Evolutionary conservation across 2,113 vertebrate species (phyloP).

Genomic region (Sphaerodactylus townsendi): DNA sequence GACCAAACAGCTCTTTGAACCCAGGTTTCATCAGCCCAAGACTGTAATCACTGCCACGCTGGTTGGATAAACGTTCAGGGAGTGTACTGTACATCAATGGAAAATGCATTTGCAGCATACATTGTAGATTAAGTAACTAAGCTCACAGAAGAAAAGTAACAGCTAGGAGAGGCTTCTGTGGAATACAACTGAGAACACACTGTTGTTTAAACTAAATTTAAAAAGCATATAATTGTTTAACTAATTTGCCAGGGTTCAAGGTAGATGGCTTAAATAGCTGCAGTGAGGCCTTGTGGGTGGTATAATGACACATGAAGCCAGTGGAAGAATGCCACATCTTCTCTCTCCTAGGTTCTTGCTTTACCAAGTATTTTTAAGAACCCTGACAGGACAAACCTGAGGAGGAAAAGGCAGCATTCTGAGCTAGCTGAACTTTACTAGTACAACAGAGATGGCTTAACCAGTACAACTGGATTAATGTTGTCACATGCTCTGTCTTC

Average conservation of each 20-base stretch:
- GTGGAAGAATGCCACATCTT: not conserved
- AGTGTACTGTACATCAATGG: not conserved
- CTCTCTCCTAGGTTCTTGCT: not conserved
- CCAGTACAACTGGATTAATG: not conserved
- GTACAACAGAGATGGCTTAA: fast-evolving
- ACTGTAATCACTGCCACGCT: no score
- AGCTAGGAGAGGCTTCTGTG: conserved; percentile 11
- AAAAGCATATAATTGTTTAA: not conserved
- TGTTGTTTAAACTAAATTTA: conserved; percentile 16
- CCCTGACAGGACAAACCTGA: fast-evolving
- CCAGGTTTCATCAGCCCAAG: no score
- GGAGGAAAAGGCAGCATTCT: not conserved
- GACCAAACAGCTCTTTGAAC: no score
- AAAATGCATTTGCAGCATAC: not conserved
- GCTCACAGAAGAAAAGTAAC: not conserved
- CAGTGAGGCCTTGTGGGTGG: not conserved
- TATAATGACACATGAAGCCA: not conserved
- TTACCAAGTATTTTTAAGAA: not conserved
- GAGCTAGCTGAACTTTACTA: not conserved
- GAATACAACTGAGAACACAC: not conserved
- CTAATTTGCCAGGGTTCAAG: not conserved
- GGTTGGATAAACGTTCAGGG: not conserved
- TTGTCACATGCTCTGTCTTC: not conserved
- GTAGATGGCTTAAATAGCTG: not conserved
- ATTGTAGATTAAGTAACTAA: not conserved